These are phyloP conservation scores for Columba janthina DNA, from an alignment of 2,113 vertebrate species.

Conservation along the genomic window DNA sequence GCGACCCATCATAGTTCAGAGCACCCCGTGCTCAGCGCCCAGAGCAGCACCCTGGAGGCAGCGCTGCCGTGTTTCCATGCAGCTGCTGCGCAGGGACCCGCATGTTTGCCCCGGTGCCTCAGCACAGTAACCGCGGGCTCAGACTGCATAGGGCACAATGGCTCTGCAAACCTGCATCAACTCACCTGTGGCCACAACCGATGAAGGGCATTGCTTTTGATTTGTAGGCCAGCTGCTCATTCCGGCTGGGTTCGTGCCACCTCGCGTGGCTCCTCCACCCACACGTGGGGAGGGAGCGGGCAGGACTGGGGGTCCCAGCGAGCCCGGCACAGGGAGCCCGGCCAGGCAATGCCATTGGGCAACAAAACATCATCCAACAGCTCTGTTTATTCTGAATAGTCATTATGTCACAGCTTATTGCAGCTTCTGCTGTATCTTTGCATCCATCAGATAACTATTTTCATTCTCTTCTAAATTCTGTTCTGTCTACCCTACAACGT, in stretches of 20 bases:
- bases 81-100: background rate
- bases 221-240: background rate
- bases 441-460: background rate
- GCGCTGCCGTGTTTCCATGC: background rate
- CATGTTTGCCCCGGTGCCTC: too few relatives aligned
- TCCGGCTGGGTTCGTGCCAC: rapidly evolving
- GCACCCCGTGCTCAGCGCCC: too few relatives aligned
- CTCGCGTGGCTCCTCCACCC: rapidly evolving
- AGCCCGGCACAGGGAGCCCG: too few relatives aligned
- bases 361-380: background rate
- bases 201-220: background rate
- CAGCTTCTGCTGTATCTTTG: background rate
- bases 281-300: rapidly evolving
- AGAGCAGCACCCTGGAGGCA: background rate
- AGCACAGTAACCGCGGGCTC: too few relatives aligned
- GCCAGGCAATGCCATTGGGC: background rate
- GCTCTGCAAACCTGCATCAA: background rate
- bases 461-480: background rate
- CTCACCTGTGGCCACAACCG: background rate
- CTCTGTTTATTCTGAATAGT: background rate
- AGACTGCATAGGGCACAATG: background rate
- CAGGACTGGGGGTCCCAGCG: too few relatives aligned
- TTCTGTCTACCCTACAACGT: background rate
- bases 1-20: rapidly evolving
- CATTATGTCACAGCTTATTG: background rate